These are phyloP conservation scores for Whitmania pigra DNA, from an alignment of 1,140 invertebrate species.

Conservation along the genomic window DNA sequence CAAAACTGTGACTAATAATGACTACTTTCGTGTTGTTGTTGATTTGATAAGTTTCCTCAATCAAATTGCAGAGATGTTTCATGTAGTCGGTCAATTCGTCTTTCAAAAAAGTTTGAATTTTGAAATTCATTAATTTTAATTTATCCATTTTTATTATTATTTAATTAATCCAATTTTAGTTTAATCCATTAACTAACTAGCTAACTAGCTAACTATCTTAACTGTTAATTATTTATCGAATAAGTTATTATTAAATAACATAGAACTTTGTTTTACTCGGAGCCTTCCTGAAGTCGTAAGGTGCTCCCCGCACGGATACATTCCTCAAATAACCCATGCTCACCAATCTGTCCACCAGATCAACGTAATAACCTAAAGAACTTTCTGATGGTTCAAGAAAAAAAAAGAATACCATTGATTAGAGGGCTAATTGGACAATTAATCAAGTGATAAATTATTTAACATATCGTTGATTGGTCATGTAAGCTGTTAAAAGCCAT, in stretches of 20 bases:
- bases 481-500: too few species aligned
- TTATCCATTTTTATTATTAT: too few species aligned
- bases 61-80: constrained; percentile 60
- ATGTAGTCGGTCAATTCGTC: constrained; percentile 81
- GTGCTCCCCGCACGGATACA: constrained; percentile 71
- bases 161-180: too few species aligned
- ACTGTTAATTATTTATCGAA: too few species aligned
- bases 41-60: constrained; percentile 68
- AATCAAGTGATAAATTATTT: too few species aligned
- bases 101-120: too few species aligned
- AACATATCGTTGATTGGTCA: too few species aligned
- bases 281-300: constrained; percentile 91
- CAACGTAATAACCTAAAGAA: constrained; percentile 84
- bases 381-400: constrained; percentile 46
- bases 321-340: constrained; percentile 67
- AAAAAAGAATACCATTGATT: too few species aligned
- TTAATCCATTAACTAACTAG: too few species aligned
- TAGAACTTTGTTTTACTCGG: constrained; percentile 64
- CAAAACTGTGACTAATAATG: not conserved
- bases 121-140: too few species aligned
- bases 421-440: too few species aligned
- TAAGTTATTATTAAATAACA: not conserved
- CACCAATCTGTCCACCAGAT: constrained; percentile 62
- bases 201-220: too few species aligned
- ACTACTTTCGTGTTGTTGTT: constrained; percentile 59